These are phyloP conservation scores for Pandemis cinnamomeana DNA, from an alignment of 2,888 invertebrate genomes.

Conservation along the genomic window DNA sequence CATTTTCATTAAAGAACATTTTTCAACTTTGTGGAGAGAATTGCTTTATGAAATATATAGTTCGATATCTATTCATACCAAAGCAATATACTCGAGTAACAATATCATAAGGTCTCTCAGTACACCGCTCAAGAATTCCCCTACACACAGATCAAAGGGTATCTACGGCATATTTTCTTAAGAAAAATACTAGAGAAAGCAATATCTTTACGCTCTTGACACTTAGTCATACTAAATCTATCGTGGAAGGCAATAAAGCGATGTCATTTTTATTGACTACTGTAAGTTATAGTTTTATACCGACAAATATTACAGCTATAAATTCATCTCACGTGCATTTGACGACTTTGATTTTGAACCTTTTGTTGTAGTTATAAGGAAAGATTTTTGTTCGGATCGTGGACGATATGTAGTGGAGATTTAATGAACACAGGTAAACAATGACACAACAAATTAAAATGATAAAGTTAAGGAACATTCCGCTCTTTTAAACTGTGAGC, in stretches of 20 bases:
- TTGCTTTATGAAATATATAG: not conserved
- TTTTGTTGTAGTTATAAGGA: not conserved
- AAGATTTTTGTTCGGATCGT: not conserved
- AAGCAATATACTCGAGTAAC: not conserved
- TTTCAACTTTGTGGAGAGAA: too few species aligned
- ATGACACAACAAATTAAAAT: conserved; percentile 23
- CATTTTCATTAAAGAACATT: too few species aligned
- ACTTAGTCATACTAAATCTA: conserved; percentile 16
- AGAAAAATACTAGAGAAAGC: conserved; percentile 3
- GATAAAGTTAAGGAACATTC: conserved; percentile 26
- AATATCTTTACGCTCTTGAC: conserved; percentile 2
- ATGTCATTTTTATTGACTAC: conserved; percentile 27
- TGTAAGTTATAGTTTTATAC: conserved; percentile 26
- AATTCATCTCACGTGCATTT: not conserved
- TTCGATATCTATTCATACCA: not conserved
- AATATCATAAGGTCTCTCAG: not conserved
- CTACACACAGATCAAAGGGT: not conserved
- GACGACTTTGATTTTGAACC: conserved; percentile 10
- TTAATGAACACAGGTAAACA: conserved; percentile 24
- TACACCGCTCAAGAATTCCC: not conserved
- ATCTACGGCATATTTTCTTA: not conserved
- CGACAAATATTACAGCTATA: not conserved
- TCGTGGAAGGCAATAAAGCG: conserved; percentile 22
- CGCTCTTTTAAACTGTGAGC: conserved; percentile 9
- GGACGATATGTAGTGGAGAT: not conserved